These are phyloP conservation scores for Notolepis coatsorum DNA, from an alignment of 2,797 vertebrate genomes.

Conservation along the genomic window DNA sequence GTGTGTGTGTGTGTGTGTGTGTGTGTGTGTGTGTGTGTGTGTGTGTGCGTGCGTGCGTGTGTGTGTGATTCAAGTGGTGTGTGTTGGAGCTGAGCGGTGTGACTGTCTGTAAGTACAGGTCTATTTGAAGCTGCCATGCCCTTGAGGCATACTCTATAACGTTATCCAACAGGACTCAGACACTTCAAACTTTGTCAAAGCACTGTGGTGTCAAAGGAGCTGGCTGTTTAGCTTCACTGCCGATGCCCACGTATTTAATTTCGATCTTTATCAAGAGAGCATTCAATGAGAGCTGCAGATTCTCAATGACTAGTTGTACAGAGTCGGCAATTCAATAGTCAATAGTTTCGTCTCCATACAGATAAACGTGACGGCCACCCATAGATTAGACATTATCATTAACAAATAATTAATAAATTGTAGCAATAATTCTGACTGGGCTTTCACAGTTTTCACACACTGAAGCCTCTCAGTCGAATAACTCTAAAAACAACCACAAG, in stretches of 20 bases:
- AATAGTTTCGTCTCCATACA: no score
- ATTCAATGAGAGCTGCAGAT: no score
- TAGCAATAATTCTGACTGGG: no score
- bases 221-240: slow-evolving; percentile 49
- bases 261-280: no score
- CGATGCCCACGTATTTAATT: slow-evolving; percentile 24
- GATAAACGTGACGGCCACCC: no score
- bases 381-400: no score
- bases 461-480: no score
- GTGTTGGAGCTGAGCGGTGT: slow-evolving; percentile 29
- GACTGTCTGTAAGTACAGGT: slow-evolving; percentile 35
- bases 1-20: background rate
- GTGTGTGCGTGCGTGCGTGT: slow-evolving; percentile 3
- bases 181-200: slow-evolving; percentile 55
- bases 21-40: background rate
- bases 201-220: slow-evolving; percentile 39
- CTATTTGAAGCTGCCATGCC: slow-evolving; percentile 36
- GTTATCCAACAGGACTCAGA: slow-evolving; percentile 33
- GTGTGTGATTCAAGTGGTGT: slow-evolving; percentile 46
- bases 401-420: no score
- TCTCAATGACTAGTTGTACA: no score
- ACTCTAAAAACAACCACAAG: no score
- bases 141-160: slow-evolving; percentile 43
- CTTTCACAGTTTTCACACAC: no score
- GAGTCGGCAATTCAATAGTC: no score